Base-by-base conservation (phyloP, 2,113 vertebrate species). In the Pelecanus crispus region DNA sequence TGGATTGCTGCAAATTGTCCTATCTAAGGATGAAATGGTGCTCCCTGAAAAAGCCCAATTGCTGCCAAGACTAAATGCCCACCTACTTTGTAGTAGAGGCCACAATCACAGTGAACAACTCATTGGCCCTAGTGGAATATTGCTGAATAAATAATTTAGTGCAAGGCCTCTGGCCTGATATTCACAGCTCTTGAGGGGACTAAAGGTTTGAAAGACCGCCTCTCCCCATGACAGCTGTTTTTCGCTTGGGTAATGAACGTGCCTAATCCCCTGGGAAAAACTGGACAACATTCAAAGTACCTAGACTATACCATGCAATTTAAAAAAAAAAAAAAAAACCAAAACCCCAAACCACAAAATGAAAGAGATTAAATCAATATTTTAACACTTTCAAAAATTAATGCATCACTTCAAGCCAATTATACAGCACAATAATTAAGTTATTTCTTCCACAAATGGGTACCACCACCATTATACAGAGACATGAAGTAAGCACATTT, bases 191-290 rank as follows among this genome's bases (percentile, higher is more conserved):
- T 15, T 14, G 36, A 42, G 17, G 45, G 87, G 20, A 55, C n/a
- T 21, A 8, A 18, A 49, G 44, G 47, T 45, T 29, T 52, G 56
- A 63, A 77, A 92, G 38, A 16, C 28, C 70, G 31, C 38, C 73
- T 66, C 25, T 58, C 13, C 73, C 28, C 63, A 15, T 0, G 22
- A 44, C 72, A 89, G 17, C 11, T 38, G 4, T 18, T 91, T 47
- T 61, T 65, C 52, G 59, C 50, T 21, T 32, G 40, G 17, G 36
- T 36, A 63, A 88, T 0, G 1, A 38, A 22, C 0, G 0, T 62
- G 17, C 31, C 45, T 66, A 67, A 63, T 1, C 32, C 42, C 42
- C 49, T 21, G 15, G 29, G 34, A 36, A 63, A 87, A 90, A 74
- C 38, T 40, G 71, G 49, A 21, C 53, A 90, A 31, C 6, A 19